Percentiles rank a stretch among this genome's conserved stretches.
Conservation (phyloP, 2,113 vertebrate genomes). For the Triplophysa dalaica region DNA sequence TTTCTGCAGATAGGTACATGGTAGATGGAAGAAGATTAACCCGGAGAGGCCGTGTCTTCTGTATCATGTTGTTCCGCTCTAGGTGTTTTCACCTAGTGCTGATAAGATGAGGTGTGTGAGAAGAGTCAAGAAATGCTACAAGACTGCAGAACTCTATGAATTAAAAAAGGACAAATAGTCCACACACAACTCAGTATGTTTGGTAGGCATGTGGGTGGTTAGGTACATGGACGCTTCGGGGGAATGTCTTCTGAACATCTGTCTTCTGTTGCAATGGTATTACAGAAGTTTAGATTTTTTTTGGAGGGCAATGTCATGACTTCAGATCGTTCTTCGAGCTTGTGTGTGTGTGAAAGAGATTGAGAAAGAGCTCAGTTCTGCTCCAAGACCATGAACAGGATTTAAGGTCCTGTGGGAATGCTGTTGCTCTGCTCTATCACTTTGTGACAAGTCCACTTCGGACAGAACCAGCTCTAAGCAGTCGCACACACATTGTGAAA, state of each 20-base stretch:
- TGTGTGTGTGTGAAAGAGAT: neutral
- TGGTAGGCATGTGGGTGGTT: neutral
- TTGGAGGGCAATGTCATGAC: conserved; percentile 22
- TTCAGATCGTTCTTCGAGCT: neutral
- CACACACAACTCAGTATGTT: conserved; percentile 8
- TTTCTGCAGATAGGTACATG: conserved; percentile 24
- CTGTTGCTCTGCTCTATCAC: conserved; percentile 20
- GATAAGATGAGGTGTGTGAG: conserved; percentile 3
- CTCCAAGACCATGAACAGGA: conserved; percentile 29
- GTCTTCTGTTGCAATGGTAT: conserved; percentile 11
- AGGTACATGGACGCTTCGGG: conserved; percentile 1
- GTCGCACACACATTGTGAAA: neutral
- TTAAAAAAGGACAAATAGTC: conserved; percentile 19
- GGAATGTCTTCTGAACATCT: conserved; percentile 31
- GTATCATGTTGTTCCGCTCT: conserved; percentile 14
- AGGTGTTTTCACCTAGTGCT: conserved; percentile 15
- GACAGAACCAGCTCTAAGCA: conserved; percentile 1
- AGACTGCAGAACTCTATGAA: conserved; percentile 3
- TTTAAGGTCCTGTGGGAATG: conserved; percentile 26
- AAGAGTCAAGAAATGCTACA: conserved; percentile 11
- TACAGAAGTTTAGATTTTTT: conserved; percentile 11
- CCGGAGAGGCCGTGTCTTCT: conserved; percentile 6
- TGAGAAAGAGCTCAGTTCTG: conserved; percentile 34
- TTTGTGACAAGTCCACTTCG: conserved; percentile 26
- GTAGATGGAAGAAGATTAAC: conserved; percentile 23